Evolutionary conservation across 2,113 vertebrate genomes (phyloP), one percentile per base, ranked within the genome.

Genomic region (Chloebia gouldiae): DNA sequence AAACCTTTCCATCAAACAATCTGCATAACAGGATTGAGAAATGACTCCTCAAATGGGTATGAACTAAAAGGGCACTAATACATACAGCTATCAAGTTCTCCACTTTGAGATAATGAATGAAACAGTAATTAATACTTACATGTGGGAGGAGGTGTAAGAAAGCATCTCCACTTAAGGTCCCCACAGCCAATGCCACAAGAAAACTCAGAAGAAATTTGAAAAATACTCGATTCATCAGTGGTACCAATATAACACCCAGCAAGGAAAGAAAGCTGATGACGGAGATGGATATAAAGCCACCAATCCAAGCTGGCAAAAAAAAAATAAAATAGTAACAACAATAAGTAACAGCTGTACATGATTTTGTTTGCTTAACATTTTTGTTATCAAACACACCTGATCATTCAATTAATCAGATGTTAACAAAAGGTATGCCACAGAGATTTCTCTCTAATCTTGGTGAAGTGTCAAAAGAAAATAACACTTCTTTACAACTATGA

Each of bases 181-280:
- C 99, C 45, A 99, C 99, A 1, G 99, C 99, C 95, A 99, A 87
- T 5, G 99, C 99, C 97, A 99, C 99, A 94, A 99, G 97, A 96
- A 99, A 99, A 97, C 99, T 99, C 88, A 99, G 98, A 39, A 99
- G 98, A 98, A 99, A 99, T 95, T 99, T 99, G 98, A 99, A 99
- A 98, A 99, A 99, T 6, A 99, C 98, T 6, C 98, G 98, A 96
- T 99, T 99, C 98, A 99, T 99, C 91, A 99, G 98, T 0, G 99
- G 99, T 73, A 99, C 99, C 96, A 99, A 96, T 83, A 99, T 97
- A 66, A 99, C 98, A 31, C 99, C 99, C 69, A 99, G 65, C 69
- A 99, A 97, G 6, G 99, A 99, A 49, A 99, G 98, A 96, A 99
- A 98, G 94, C 99, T 99, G 97, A 99, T 99, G 97, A 99, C 87